phyloP scores from a whole-genome alignment of 2,888 invertebrate genomes.

The Resseliella maxima region DNA sequence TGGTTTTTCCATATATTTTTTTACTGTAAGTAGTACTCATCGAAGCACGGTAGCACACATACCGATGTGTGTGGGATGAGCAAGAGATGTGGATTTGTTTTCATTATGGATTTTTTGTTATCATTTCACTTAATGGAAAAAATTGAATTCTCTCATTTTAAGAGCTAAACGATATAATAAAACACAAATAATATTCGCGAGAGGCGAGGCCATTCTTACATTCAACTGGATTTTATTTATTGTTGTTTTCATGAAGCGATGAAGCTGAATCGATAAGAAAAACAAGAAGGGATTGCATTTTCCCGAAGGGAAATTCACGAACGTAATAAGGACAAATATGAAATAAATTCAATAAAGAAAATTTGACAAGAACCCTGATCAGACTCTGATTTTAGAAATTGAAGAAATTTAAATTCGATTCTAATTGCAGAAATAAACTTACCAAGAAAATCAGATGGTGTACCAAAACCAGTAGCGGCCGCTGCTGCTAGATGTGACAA shows the following conservation, averaged over 20 bases:
- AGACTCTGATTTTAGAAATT: no score
- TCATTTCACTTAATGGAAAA: slow-evolving; percentile 43
- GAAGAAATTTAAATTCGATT: no score
- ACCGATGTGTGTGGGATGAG: slow-evolving; percentile 42
- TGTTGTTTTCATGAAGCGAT: slow-evolving; percentile 5
- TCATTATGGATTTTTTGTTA: slow-evolving; percentile 34
- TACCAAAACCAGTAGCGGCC: slow-evolving; percentile 73
- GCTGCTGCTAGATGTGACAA: slow-evolving; percentile 75
- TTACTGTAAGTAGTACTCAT: neutral
- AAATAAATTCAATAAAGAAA: neutral
- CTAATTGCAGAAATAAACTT: no score
- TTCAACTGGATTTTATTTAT: neutral
- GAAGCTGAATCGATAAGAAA: slow-evolving; percentile 26
- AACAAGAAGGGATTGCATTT: neutral
- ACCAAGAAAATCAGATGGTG: slow-evolving; percentile 86
- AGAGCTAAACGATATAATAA: neutral
- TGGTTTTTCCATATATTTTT: neutral
- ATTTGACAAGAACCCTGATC: neutral
- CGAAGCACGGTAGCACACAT: neutral
- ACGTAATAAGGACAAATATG: neutral
- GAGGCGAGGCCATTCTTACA: neutral
- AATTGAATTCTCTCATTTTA: neutral
- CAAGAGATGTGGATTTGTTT: neutral
- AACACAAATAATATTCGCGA: neutral
- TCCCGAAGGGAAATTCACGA: neutral